Percentiles rank a stretch among this genome's conserved stretches.
Conservation (phyloP, 2,797 vertebrate species). For the Jordanella pulchra region DNA sequence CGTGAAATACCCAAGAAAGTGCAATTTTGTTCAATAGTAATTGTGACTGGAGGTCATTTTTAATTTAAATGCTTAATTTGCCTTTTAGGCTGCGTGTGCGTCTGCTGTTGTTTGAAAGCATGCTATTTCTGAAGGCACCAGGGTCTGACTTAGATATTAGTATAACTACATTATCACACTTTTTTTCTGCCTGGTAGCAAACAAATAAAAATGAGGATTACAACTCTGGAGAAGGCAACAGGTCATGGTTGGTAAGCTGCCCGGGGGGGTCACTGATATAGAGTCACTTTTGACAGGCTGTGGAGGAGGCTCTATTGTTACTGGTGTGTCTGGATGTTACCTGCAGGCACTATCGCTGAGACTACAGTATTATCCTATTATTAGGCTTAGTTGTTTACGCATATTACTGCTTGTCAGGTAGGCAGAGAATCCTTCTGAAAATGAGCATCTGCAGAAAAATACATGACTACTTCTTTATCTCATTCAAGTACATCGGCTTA, state of each 20-base stretch:
- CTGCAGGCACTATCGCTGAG: slow-evolving; percentile 82
- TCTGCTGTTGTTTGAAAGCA: slow-evolving; percentile 52
- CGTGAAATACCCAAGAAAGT: slow-evolving; percentile 66
- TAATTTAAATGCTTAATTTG: slow-evolving; percentile 62
- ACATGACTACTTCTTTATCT: slow-evolving; percentile 74
- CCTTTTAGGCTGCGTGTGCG: slow-evolving; percentile 34
- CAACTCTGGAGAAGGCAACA: slow-evolving; percentile 81
- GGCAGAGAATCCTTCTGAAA: slow-evolving; percentile 80
- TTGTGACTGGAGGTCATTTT: slow-evolving; percentile 75
- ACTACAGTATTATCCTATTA: slow-evolving; percentile 88
- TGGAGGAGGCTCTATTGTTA: slow-evolving; percentile 84
- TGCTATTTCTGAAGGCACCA: slow-evolving; percentile 75
- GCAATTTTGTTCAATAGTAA: slow-evolving; percentile 65
- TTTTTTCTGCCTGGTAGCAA: slow-evolving; percentile 78
- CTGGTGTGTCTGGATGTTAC: slow-evolving; percentile 81
- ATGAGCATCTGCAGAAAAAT: slow-evolving; percentile 75
- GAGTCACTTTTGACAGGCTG: slow-evolving; percentile 83
- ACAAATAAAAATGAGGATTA: slow-evolving; percentile 78
- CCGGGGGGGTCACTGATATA: slow-evolving; percentile 82
- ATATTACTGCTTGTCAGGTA: slow-evolving; percentile 86
- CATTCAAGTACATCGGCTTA: slow-evolving; percentile 72
- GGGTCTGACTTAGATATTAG: slow-evolving; percentile 79
- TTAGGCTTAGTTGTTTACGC: slow-evolving; percentile 87
- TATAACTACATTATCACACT: slow-evolving; percentile 80
- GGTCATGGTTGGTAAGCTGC: slow-evolving; percentile 84